Conservation (phyloP, 2,888 invertebrate genomes). For the Zelleria hepariella region DNA sequence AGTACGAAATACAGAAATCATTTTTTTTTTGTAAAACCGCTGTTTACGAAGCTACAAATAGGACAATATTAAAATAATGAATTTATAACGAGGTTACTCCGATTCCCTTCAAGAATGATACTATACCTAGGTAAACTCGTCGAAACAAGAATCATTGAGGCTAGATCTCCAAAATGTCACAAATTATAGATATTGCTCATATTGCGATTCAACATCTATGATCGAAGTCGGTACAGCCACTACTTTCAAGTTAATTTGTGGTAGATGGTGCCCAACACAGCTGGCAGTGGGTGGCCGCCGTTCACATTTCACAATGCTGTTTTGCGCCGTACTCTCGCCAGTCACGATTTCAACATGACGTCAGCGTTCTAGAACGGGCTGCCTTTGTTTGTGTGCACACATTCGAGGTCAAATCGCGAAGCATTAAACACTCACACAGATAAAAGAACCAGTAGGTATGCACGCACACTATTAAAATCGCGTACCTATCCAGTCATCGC, state of each 20-base stretch:
- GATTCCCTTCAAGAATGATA: constrained; percentile 38
- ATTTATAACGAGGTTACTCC: constrained; percentile 11
- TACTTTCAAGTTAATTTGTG: constrained; percentile 54
- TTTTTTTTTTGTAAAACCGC: not conserved
- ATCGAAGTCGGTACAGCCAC: constrained; percentile 64
- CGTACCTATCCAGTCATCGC: not conserved
- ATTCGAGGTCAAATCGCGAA: constrained; percentile 60
- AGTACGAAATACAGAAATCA: not conserved
- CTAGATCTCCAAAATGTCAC: constrained; percentile 55
- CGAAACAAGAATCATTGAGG: constrained; percentile 63
- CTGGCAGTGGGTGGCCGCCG: constrained; percentile 66
- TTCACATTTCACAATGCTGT: constrained; percentile 71
- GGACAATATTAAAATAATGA: not conserved
- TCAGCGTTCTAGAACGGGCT: constrained; percentile 65
- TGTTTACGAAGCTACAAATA: not conserved
- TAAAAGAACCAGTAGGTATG: constrained; percentile 26
- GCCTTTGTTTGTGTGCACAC: constrained; percentile 43
- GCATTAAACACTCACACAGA: constrained; percentile 48
- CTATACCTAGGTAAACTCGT: constrained; percentile 68
- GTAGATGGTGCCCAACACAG: constrained; percentile 49
- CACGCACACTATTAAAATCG: not conserved
- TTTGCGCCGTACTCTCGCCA: constrained; percentile 45
- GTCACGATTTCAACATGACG: constrained; percentile 46
- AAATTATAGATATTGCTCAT: constrained; percentile 49
- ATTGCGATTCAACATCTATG: constrained; percentile 57